Conservation (phyloP, 2,113 vertebrate species). For the Morone chrysops region DNA sequence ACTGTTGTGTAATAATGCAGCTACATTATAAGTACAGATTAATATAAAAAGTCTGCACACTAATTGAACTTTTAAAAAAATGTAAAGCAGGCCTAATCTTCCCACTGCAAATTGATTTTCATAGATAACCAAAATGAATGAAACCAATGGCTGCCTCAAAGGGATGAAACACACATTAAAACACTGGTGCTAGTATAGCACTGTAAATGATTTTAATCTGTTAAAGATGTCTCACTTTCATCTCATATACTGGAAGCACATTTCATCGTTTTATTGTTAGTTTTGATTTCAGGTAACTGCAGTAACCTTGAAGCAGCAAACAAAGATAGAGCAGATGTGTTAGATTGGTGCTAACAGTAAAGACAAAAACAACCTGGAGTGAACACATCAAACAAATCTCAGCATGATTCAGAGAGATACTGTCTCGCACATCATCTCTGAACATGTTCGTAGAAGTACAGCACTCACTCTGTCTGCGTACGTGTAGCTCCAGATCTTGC, state of each 20-base stretch:
- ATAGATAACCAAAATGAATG: constrained; percentile 17
- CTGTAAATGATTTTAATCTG: not conserved
- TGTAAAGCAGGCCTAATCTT: not conserved
- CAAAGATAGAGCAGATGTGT: constrained; percentile 7
- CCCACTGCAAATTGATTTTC: constrained; percentile 22
- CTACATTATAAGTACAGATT: not conserved
- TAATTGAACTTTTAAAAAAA: constrained; percentile 8
- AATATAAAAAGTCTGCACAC: constrained; percentile 23
- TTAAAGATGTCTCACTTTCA: constrained; percentile 12
- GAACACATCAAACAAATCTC: constrained; percentile 30
- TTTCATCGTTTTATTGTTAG: constrained; percentile 9
- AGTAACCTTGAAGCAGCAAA: constrained; percentile 17
- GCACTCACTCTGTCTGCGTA: constrained; percentile 93
- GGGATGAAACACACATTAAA: not conserved
- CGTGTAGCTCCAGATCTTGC: constrained; percentile 99
- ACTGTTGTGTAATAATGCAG: not conserved
- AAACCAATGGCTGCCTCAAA: constrained; percentile 13
- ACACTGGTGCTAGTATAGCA: not conserved
- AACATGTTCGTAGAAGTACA: not conserved
- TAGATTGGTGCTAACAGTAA: constrained; percentile 6
- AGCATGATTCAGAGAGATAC: not conserved
- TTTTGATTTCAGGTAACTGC: constrained; percentile 38
- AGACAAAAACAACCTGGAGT: not conserved
- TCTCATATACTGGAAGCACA: not conserved
- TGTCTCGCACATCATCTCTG: not conserved